Evolutionary conservation across 2,113 vertebrate genomes (phyloP), one percentile per base, ranked within the genome.

Genomic region (Chunga burmeisteri): DNA sequence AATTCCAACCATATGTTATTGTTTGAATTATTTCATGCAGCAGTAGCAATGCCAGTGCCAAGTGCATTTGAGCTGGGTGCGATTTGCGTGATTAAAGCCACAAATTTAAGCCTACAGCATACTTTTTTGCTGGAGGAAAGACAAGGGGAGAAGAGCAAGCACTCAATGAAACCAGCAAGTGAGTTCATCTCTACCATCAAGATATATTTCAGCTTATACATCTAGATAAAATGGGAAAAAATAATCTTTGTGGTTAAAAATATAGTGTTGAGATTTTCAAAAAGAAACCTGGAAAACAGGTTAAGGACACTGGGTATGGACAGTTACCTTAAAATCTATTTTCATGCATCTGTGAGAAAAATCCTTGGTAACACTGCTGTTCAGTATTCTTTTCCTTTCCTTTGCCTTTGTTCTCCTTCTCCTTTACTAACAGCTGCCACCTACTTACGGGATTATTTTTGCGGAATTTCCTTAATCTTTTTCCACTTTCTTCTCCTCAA

Each of bases 401-500:
- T 81, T 68, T 90, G 40, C 38, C 38, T 93, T 93, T 86, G 92
- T 77, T 68, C 34, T 68, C 42, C 75, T 75, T 70, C 70, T 88
- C 50, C 16, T 95, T 87, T 86, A 59, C 85, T 93, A 94, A 78
- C 67, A 91, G 91, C 78, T 93, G 62, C 93, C 90, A 81, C 85
- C 93, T 96, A 97, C 95, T 87, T 61, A 23, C 9, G 59, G 63
- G 38, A 91, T 91, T 95, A 88, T 95, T 88, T 95, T 85, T 68
- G 20, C 53, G 72, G 88, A 92, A 80, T 94, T 96, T 75, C 87
- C 84, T 97, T 89, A 53, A 93, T 90, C n/a, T 70, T 95, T 86
- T 79, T 53, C 46, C 32, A 84, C 59, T 93, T 96, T 96, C 81
- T 68, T 97, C 81, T 83, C 21, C 25, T 97, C 67, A 96, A 97